These are phyloP conservation scores for Pelmatolapia mariae DNA, from an alignment of 2,113 vertebrate species.

Conservation along the genomic window DNA sequence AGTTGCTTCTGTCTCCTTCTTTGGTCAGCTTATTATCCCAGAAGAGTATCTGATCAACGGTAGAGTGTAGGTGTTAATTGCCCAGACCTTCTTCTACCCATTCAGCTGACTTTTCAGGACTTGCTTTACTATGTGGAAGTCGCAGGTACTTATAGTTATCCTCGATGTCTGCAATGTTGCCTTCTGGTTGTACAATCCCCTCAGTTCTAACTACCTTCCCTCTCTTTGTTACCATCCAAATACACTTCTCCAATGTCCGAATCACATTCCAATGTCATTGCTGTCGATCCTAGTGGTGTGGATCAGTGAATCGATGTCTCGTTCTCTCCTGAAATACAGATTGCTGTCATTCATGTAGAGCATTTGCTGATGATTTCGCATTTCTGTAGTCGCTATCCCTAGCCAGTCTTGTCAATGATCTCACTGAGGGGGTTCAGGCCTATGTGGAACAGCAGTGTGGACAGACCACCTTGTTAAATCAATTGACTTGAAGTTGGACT, in stretches of 20 bases:
- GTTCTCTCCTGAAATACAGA: too few species aligned
- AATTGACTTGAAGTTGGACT: neutral
- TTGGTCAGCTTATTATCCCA: neutral
- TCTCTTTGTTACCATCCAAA: neutral
- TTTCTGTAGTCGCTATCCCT: neutral
- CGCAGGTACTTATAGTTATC: neutral
- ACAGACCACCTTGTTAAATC: neutral
- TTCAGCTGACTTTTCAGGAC: neutral
- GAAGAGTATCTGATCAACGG: neutral
- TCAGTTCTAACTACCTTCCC: neutral
- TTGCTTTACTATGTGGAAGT: neutral
- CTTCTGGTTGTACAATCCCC: neutral
- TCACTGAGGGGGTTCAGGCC: neutral
- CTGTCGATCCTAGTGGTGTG: too few species aligned
- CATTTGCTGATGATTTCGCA: neutral
- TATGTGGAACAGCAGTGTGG: neutral
- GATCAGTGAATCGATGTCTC: too few species aligned
- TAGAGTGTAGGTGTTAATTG: accelerated
- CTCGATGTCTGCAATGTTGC: neutral
- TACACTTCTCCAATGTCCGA: neutral
- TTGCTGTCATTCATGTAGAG: neutral
- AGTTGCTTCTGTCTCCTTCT: neutral
- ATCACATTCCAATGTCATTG: neutral
- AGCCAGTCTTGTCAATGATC: neutral
- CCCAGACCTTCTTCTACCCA: neutral